Conservation (phyloP, 2,888 invertebrate species). For the Metopia argyrocephala region DNA sequence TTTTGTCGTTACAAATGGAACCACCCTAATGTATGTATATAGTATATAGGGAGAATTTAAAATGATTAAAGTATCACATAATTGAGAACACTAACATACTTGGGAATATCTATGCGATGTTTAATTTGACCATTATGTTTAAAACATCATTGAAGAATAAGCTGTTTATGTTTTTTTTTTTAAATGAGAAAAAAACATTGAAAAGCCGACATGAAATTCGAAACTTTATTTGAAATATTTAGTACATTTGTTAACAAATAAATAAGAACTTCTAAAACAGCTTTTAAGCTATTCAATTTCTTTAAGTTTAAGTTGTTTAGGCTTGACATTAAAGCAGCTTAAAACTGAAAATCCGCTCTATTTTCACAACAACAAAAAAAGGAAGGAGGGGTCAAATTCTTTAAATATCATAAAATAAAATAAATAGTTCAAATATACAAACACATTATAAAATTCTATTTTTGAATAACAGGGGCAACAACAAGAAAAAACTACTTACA, state of each 20-base stretch:
- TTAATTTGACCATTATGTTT: too few relatives aligned
- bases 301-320: slow-evolving; percentile 3
- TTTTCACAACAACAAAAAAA: background rate
- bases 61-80: too few relatives aligned
- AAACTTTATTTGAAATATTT: background rate
- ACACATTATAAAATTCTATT: background rate
- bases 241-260: background rate
- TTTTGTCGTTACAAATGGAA: too few relatives aligned
- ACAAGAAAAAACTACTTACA: too few relatives aligned
- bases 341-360: background rate
- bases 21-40: too few relatives aligned
- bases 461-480: background rate
- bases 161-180: background rate
- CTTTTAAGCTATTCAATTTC: background rate
- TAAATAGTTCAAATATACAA: background rate
- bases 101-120: too few relatives aligned
- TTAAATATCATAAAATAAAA: background rate
- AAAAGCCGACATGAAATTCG: background rate
- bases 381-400: background rate
- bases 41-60: too few relatives aligned
- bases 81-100: too few relatives aligned
- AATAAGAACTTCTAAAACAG: background rate
- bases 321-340: slow-evolving; percentile 5
- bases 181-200: background rate
- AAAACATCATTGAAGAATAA: background rate